A percentile compares a stretch with the other conserved stretches of the same genome.
These are phyloP conservation scores for Radopholus similis DNA, from an alignment of 1,140 invertebrate genomes.

Conservation along the genomic window DNA sequence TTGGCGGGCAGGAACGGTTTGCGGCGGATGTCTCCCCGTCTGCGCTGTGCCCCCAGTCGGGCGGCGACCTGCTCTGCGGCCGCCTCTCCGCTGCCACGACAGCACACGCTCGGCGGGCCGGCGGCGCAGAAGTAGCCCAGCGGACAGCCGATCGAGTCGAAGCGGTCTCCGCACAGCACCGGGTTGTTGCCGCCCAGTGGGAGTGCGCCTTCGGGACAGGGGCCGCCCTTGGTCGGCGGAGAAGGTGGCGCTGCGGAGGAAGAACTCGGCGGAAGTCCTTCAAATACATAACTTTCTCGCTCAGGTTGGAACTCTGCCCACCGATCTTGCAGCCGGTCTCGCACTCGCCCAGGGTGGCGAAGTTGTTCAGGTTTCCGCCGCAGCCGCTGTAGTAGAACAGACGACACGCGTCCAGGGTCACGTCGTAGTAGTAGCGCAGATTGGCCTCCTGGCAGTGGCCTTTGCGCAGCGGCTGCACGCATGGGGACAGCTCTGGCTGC, in stretches of 20 bases:
- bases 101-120: constrained; percentile 58
- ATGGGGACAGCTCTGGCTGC: constrained; percentile 34
- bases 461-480: constrained; percentile 39
- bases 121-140: constrained; percentile 48
- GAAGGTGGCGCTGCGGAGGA: constrained; percentile 45
- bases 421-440: constrained; percentile 57
- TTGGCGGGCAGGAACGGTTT: constrained; percentile 42
- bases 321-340: constrained; percentile 68
- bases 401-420: constrained; percentile 47
- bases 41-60: too few species aligned
- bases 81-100: constrained; percentile 31
- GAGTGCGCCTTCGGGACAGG: constrained; percentile 44
- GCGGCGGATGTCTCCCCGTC: constrained; percentile 27
- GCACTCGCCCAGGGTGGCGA: constrained; percentile 70
- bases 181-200: constrained; percentile 53
- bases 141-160: constrained; percentile 58
- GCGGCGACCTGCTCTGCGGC: neutral
- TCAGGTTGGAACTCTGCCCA: neutral
- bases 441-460: constrained; percentile 46
- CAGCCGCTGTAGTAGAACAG: constrained; percentile 59
- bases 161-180: constrained; percentile 57
- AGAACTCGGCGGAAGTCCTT: neutral
- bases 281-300: neutral
- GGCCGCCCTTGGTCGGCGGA: constrained; percentile 16
- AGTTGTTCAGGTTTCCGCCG: constrained; percentile 57